Base-by-base conservation (phyloP, 2,888 invertebrate species). In the Parthenolecanium corni region DNA sequence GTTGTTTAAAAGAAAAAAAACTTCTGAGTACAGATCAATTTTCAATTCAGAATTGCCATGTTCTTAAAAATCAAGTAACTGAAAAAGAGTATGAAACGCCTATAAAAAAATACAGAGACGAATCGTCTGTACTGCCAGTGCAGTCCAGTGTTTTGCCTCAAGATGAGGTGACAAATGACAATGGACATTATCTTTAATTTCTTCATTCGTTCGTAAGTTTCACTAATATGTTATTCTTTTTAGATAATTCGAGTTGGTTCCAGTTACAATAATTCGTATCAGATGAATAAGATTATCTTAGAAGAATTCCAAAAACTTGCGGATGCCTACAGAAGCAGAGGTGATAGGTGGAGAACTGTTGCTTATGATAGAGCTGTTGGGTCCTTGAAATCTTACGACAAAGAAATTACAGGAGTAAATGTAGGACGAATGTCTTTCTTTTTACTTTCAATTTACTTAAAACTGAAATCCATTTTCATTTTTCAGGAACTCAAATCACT, bases 231-330 rank as follows among this genome's bases (percentile, higher is more conserved):
- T 44, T 18, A 6, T 18, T 44, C 16, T 9, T 44, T 44, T n/a
- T 2, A 44, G 46, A n/a, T 44, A 14, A 44, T 44, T n/a, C 9
- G 4, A 42, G 14, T 3, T 18, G 4, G 14, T 42, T 4, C 18
- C 5, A 42, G 18, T 42, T 14, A 4, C 16, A 44, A 23, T 47
- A 21, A 58, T 18, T 11, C 31, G 5, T 21, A n/a, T 25, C 21
- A 16, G 18, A n/a, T 16, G 25, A 16, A 61, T 49, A 47, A 23
- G 20, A 23, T 52, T 18, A 31, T 52, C 14, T 3, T 52, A 14
- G 36, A 40, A 9, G 61, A 61, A 61, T 61, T 61, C 38, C 61
- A 61, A 31, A 61, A 61, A 23, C 20, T 61, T n/a, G 61, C 61
- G n/a, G 61, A 61, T 40, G 23, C 38, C 11, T 61, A 61, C 23